Percentiles rank a stretch among this genome's conserved stretches.
These are phyloP conservation scores for Psittacula cyanocephala DNA, from an alignment of 2,113 vertebrate species.

Conservation along the genomic window DNA sequence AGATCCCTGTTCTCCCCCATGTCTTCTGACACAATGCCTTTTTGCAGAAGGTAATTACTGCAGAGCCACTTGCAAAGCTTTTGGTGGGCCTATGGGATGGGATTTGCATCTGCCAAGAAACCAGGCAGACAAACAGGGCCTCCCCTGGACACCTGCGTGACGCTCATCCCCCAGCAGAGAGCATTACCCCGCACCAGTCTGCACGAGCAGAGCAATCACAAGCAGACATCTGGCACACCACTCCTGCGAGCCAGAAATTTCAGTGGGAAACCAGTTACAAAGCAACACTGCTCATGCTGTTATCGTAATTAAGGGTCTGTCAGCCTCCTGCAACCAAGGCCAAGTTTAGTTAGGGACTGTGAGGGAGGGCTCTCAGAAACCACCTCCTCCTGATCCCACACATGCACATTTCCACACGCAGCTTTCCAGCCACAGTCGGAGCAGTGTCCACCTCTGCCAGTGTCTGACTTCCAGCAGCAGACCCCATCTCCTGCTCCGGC, in stretches of 20 bases:
- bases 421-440: not conserved
- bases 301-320: slow-evolving; percentile 51
- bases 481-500: fast-evolving
- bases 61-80: not conserved
- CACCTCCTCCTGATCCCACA: not conserved
- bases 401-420: fast-evolving
- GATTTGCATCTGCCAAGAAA: slow-evolving; percentile 13
- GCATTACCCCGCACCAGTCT: not conserved
- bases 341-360: slow-evolving; percentile 22
- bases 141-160: not conserved
- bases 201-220: slow-evolving; percentile 16
- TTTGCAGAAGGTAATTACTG: not conserved
- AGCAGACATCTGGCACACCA: slow-evolving; percentile 33
- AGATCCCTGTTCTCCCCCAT: not conserved
- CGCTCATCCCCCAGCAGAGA: slow-evolving; percentile 30
- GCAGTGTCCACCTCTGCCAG: not conserved
- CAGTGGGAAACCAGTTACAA: slow-evolving; percentile 33
- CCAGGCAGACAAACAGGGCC: not conserved
- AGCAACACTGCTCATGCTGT: not conserved
- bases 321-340: not conserved
- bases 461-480: not conserved
- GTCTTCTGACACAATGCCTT: not conserved
- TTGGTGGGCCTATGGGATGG: not conserved
- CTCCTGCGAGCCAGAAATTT: slow-evolving; percentile 21
- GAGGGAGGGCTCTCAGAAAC: not conserved